Evolutionary conservation across 2,888 invertebrate genomes (phyloP), one percentile per base, ranked within the genome.

Genomic region (Drosophila recens): DNA sequence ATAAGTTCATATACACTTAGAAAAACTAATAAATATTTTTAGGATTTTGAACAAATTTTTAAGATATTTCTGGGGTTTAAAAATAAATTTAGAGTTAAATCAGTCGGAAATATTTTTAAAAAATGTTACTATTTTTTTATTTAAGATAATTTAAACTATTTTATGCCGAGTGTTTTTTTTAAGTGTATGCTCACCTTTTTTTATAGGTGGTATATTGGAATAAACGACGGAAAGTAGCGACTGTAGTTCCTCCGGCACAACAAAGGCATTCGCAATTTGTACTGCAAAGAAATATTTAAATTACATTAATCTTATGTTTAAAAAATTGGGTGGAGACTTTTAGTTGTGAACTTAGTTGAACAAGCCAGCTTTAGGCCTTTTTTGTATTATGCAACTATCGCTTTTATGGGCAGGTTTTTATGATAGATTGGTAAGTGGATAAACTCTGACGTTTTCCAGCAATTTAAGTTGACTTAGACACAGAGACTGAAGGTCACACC

Each of bases 201-300:
- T 96, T 10, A 97, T 95, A 0, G 96, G 96, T 4, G 97, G 97
- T 71, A 97, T 96, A 86, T 97, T 97, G 9, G 97, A 96, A 91
- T 97, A 97, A 0, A 97, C 95, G 4, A 97, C 93, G 0, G 97
- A 97, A 8, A 97, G 93, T 34, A 97, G 90, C 0, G 97, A 96
- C 0, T 97, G 96, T 54, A 97, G 81, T 91, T 97, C 97, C 88
- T 97, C 96, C 0, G 97, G 97, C 34, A 97, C 94, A 79, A 97
- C 95, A 20, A 97, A 93, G 0, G 94, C 93, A 54, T 93, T 92
- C 59, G 92, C 92, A 54, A 65, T 62, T 56, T 66, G 70, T 36
- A 75, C 88, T 90, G 75, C 10, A 69, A 72, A 52, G 23, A 43
- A 43, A 42, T 30, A 27, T 46, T 17, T 30, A 45, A 63, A 56